Evolutionary conservation across 2,797 vertebrate genomes (phyloP), one percentile per base, ranked within the genome.

Genomic region (Pangasius macronema): DNA sequence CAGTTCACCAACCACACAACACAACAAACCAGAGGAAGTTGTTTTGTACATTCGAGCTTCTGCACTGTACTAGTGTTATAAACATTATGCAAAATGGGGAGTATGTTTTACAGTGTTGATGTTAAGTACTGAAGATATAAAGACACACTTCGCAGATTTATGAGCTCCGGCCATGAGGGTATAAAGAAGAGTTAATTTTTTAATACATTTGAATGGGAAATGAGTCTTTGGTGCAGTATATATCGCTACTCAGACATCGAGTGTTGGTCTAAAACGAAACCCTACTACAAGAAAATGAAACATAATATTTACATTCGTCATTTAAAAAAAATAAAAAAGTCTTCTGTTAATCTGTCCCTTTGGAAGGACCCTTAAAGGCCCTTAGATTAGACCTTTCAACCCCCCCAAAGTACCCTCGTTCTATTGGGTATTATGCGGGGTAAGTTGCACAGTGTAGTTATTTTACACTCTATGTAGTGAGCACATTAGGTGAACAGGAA

Each of bases 171-270:
- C 24, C 13, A 53, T 7, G 46, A 53, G 13, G 6, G 0, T 49
- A 14, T 30, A 82, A 82, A 16, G 61, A 30, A 84, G 42, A 59
- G 63, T 39, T 39, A n/a, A n/a, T n/a, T n/a, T n/a, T n/a, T n/a
- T n/a, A 85, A 90, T 75, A 91, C 82, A 92, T 93, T 88, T 92
- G 90, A 86, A 91, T 88, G 87, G 88, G 91, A 92, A 92, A 93
- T 87, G 68, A 89, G 92, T 91, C 91, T 91, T 90, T n/a, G 14
- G 18, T 27, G 51, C 36, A 4, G 9, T 7, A 68, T 20, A 22
- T 1, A 72, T 72, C 36, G 0, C 22, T 5, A 27, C 24, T 77
- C 75, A 0, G 42, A 16, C 24, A n/a, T 7, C 10, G 0, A 13
- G 42, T 46, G 70, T 49, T 7, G 2, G n/a, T 16, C 14, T 77